Base-by-base conservation (phyloP, 2,888 invertebrate species). In the Watsonalla binaria region DNA sequence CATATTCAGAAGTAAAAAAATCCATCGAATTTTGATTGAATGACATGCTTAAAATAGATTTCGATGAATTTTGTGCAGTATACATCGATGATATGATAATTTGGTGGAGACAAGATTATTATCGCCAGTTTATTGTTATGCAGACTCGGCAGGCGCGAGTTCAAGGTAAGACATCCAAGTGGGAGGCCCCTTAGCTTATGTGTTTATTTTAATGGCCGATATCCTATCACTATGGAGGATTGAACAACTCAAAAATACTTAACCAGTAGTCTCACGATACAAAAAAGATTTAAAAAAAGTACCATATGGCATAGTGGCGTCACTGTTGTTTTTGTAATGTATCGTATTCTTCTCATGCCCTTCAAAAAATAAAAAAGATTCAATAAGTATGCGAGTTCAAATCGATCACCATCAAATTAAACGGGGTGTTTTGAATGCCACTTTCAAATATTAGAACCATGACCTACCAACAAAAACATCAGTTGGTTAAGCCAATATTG, bases 141-240 rank as follows among this genome's bases (percentile, higher is more conserved):
- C 77, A 73, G 74, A 67, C 70, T 70, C 70, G 62, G 72, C 69
- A 65, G 66, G 63, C 72, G 69, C 68, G 73, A 72, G 87, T 86
- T 87, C 87, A 86, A 87, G 86, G 86, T 66, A 53, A 78, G 45
- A 55, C 61, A 59, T 57, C 65, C 66, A 74, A 72, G 82, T 78
- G 77, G 79, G 82, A 81, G 82, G 82, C 81, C 77, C 72, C 58
- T 60, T 54, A 63, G 45, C 57, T 56, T 59, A 58, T 68, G 51
- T 55, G 51, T 46, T 42, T 61, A 53, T 56, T 54, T 14, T 52
- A 48, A 45, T 47, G 33, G 11, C 51, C 15, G 45, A 45, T 51
- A 51, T 15, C 51, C 15, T 51, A 5, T n/a, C 24, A 15, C 11
- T 33, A 46, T 52, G 52, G 52, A 53, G 49, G 51, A 59, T 48